These are phyloP conservation scores for Cantharis lateralis DNA, from an alignment of 2,888 invertebrate genomes.

Conservation along the genomic window DNA sequence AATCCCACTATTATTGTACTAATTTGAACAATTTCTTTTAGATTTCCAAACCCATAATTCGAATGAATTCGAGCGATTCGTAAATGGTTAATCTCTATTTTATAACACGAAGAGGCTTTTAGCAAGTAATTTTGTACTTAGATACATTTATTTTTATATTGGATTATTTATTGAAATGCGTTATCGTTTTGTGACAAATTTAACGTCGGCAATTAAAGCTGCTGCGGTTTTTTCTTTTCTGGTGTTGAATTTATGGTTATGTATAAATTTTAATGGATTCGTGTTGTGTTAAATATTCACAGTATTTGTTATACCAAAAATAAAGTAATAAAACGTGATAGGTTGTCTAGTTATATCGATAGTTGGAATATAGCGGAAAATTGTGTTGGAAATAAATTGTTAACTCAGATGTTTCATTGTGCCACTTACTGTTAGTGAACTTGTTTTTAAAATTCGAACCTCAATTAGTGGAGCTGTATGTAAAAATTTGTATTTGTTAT, in stretches of 20 bases:
- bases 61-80: constrained; percentile 1
- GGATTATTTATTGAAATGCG: neutral
- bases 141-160: constrained; percentile 3
- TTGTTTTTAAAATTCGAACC: neutral
- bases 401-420: neutral
- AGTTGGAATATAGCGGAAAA: neutral
- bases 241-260: neutral
- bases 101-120: neutral
- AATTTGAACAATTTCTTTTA: neutral
- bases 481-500: neutral
- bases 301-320: neutral
- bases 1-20: neutral
- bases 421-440: neutral
- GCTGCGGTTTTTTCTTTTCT: neutral
- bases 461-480: neutral
- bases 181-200: neutral
- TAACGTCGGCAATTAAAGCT: neutral
- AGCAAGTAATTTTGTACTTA: constrained; percentile 1
- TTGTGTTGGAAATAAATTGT: neutral
- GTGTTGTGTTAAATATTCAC: neutral
- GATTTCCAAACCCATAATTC: constrained; percentile 14
- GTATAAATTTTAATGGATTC: neutral
- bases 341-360: neutral
- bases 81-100: constrained; percentile 6
- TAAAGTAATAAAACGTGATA: neutral